Base-by-base conservation (phyloP, 2,797 vertebrate genomes). In the Tolypeutes matacus region DNA sequence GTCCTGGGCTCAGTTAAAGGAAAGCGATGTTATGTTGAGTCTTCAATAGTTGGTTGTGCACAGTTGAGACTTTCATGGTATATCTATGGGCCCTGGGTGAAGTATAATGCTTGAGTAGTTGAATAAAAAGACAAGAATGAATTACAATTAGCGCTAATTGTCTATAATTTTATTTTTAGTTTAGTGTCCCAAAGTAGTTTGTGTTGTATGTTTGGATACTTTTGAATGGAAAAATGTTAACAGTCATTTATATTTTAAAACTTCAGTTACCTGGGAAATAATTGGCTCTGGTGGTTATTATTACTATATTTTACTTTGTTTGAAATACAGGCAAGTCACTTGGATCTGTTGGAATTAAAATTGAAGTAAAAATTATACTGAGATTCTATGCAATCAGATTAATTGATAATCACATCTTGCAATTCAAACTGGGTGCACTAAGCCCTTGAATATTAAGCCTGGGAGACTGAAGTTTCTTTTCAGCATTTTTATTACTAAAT, bases 191-290 rank as follows among this genome's bases (percentile, higher is more conserved):
- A 60, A 18, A 65, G 17, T 25, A 88, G 1, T 88, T 75, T 86
- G 13, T 69, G 7, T 93, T 92, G 7, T 58, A 25, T 88, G 46
- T 92, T 84, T 95, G 56, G 91, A 49, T 91, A n/a, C 15, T 64
- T 85, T 93, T 75, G 11, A 89, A 34, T 75, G 67, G 84, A 53
- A 83, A 83, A 29, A 17, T 39, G 58, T 2, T 87, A 91, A 62
- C 20, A 18, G 31, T 90, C 29, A 84, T 95, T 95, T 96, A 72
- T 92, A 25, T 86, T 94, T 94, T 69, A 86, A 93, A 31, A 89
- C 25, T 80, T 86, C 2, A 53, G 65, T 75, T 31, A 60, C 31
- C 7, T 92, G 51, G 34, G 36, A 70, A 65, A 46, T 42, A 93
- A 89, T 93, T 93, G 73, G 10, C 27, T 0, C 8, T 86, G 51